phyloP scores from a whole-genome alignment of 92 coral and sea anemone genomes.

The Pocillopora grandis region DNA sequence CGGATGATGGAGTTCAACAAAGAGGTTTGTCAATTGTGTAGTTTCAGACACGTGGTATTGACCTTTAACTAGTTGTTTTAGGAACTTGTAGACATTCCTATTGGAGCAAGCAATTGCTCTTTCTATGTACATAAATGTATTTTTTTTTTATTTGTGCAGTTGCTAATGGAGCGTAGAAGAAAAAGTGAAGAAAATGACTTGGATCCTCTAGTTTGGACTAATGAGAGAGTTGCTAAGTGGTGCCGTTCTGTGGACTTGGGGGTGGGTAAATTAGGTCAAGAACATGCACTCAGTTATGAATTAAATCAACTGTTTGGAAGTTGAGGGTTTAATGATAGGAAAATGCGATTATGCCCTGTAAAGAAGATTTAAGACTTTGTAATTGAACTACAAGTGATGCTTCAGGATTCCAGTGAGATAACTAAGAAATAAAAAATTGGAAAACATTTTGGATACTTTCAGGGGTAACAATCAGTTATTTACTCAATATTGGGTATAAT shows the following conservation, averaged over 20 bases:
- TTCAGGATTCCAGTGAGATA: neutral
- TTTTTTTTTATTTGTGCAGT: slow-evolving; percentile 38
- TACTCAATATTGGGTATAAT: neutral
- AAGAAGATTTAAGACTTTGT: no score
- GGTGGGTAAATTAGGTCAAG: slow-evolving; percentile 45
- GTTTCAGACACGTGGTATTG: no score
- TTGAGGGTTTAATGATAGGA: neutral
- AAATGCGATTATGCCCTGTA: no score
- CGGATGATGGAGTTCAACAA: slow-evolving; percentile 81
- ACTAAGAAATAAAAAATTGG: neutral
- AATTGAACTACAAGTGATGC: neutral
- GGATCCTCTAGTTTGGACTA: slow-evolving; percentile 96
- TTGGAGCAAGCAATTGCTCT: no score
- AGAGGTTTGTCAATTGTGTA: slow-evolving; percentile 51
- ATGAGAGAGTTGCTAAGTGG: slow-evolving; percentile 89
- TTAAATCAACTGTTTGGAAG: neutral
- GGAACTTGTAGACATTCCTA: no score
- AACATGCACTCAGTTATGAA: neutral
- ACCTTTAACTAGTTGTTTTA: no score
- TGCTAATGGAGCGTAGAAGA: slow-evolving; percentile 70
- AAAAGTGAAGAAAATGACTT: slow-evolving; percentile 72
- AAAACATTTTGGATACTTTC: no score
- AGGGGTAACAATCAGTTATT: no score
- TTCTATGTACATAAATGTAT: no score
- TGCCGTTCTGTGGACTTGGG: slow-evolving; percentile 89